phyloP scores from a whole-genome alignment of 2,888 invertebrate genomes.

The Toxonevra muliebris region DNA sequence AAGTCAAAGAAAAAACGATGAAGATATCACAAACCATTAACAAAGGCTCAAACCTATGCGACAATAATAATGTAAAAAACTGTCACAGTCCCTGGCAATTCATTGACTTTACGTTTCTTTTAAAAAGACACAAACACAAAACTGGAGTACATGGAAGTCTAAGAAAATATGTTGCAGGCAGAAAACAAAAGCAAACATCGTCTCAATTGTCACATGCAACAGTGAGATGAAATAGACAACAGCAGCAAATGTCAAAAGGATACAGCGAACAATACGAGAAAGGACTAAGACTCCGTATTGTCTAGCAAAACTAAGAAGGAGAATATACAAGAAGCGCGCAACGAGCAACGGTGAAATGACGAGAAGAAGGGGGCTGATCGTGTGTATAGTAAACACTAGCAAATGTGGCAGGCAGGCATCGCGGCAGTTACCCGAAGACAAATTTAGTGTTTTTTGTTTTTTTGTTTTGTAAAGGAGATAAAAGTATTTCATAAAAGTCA shows the following conservation, averaged over 20 bases:
- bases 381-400: slow-evolving; percentile 45
- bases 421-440: too few species aligned
- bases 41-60: slow-evolving; percentile 9
- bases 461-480: background rate
- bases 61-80: slow-evolving; percentile 15
- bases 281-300: slow-evolving; percentile 48
- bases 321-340: too few species aligned
- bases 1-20: background rate
- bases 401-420: background rate
- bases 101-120: slow-evolving; percentile 48
- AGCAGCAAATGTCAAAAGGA: too few species aligned
- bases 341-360: too few species aligned
- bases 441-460: too few species aligned
- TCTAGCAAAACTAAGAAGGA: slow-evolving; percentile 39
- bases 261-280: too few species aligned
- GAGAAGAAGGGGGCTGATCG: slow-evolving; percentile 55
- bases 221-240: too few species aligned
- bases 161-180: background rate
- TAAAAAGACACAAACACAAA: too few species aligned
- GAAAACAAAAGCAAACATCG: slow-evolving; percentile 7
- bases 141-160: too few species aligned
- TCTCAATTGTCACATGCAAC: too few species aligned
- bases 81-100: slow-evolving; percentile 36
- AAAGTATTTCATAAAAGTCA: slow-evolving; percentile 45
- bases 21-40: background rate